Percentiles rank a stretch among this genome's conserved stretches.
phyloP scores from a whole-genome alignment of 2,888 invertebrate species.

The Ornithoptera priamus region DNA sequence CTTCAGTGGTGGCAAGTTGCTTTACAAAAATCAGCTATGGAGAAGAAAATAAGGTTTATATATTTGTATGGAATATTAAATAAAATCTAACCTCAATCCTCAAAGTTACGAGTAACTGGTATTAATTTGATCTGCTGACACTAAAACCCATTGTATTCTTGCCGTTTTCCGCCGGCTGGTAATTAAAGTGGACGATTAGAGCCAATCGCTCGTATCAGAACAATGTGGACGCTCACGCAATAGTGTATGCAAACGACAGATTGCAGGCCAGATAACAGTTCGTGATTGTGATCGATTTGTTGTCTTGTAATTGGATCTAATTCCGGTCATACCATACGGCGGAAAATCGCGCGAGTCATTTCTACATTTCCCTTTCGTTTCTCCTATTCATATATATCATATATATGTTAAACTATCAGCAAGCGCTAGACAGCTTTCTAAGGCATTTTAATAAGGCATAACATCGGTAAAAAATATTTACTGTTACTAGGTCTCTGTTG shows the following conservation, averaged over 20 bases:
- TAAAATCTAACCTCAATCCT: background rate
- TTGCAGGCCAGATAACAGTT: conserved; percentile 36
- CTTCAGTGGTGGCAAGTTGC: no score
- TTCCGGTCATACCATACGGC: conserved; percentile 36
- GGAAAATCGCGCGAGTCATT: conserved; percentile 17
- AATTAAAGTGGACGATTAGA: conserved; percentile 61
- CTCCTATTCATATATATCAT: no score
- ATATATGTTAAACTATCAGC: no score
- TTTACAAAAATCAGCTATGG: no score
- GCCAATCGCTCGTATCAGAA: conserved; percentile 64
- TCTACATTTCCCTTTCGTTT: conserved; percentile 7
- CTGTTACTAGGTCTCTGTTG: no score
- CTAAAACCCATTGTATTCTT: conserved; percentile 49
- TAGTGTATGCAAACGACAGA: conserved; percentile 36
- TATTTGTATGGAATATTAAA: background rate
- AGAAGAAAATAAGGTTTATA: background rate
- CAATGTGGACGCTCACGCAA: conserved; percentile 44
- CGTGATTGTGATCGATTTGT: conserved; percentile 38
- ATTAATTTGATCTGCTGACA: conserved; percentile 18
- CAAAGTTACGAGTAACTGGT: background rate
- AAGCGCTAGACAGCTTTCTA: no score
- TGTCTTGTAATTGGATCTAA: conserved; percentile 36
- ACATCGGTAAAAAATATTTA: no score
- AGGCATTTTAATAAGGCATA: no score
- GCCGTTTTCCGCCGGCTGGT: conserved; percentile 56